Conservation (phyloP, 2,888 invertebrate genomes). For the Dryocosmus kuriphilus region DNA sequence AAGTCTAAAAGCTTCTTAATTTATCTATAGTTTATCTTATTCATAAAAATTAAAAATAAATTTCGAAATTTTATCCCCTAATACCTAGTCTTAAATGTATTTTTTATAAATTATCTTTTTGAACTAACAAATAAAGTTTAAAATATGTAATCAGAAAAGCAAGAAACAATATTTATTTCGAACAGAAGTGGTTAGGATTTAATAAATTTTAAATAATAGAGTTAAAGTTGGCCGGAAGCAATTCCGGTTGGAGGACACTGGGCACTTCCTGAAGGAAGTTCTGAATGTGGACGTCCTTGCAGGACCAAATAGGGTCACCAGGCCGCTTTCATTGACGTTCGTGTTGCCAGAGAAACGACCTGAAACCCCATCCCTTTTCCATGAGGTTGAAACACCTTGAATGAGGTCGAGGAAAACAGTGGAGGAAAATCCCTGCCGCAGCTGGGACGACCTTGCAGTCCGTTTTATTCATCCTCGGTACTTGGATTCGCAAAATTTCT, state of each 20-base stretch:
- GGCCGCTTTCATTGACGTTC: conserved; percentile 60
- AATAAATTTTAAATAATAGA: neutral
- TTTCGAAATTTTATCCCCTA: too few relatives aligned
- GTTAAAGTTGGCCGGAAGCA: conserved; percentile 12
- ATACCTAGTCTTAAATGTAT: too few relatives aligned
- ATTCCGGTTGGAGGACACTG: conserved; percentile 8
- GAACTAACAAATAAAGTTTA: too few relatives aligned
- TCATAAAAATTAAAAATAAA: too few relatives aligned
- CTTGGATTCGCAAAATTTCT: neutral
- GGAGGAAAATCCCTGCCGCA: conserved; percentile 36
- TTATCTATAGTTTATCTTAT: neutral
- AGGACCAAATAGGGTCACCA: conserved; percentile 54
- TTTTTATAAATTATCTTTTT: too few relatives aligned
- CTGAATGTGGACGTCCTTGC: conserved; percentile 51
- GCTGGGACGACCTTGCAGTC: neutral
- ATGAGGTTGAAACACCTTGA: conserved; percentile 57
- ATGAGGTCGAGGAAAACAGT: conserved; percentile 52
- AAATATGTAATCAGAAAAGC: too few relatives aligned
- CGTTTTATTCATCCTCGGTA: neutral
- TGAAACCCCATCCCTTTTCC: conserved; percentile 46
- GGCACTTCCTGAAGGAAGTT: conserved; percentile 26
- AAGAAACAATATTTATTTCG: too few relatives aligned
- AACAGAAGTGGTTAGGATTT: too few relatives aligned
- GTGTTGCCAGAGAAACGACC: conserved; percentile 65
- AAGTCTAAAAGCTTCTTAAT: conserved; percentile 6